Percentiles rank a stretch among this genome's conserved stretches.
phyloP scores from a whole-genome alignment of 92 coral and sea anemone genomes.

The Actinostola sp. region DNA sequence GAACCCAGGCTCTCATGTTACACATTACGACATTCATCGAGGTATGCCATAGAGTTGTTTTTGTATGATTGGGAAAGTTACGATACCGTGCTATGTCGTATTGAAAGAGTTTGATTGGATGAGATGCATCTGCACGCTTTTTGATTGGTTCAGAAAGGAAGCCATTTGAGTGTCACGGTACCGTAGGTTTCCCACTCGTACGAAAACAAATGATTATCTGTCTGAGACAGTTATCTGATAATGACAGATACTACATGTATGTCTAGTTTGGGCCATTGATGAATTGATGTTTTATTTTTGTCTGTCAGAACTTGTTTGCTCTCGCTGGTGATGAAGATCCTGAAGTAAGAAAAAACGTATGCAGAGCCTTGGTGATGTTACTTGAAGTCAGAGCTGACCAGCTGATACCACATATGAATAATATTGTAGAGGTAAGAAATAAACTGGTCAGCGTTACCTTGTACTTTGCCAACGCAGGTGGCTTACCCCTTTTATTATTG shows the following conservation, averaged over 20 bases:
- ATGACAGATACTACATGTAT: not conserved
- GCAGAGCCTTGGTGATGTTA: slow-evolving; percentile 98
- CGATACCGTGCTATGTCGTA: too few relatives aligned
- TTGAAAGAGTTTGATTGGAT: too few relatives aligned
- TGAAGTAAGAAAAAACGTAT: slow-evolving; percentile 97
- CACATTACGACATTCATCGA: slow-evolving; percentile 95
- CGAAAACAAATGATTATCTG: too few relatives aligned
- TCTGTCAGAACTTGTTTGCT: slow-evolving; percentile 84
- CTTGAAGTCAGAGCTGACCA: slow-evolving; percentile 97
- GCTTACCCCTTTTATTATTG: too few relatives aligned
- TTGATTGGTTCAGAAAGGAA: too few relatives aligned
- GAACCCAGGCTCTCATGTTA: slow-evolving; percentile 97
- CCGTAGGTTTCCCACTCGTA: too few relatives aligned
- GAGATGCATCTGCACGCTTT: too few relatives aligned
- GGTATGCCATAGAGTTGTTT: slow-evolving; percentile 47
- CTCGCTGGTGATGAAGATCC: slow-evolving; percentile 98
- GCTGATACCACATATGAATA: slow-evolving; percentile 94
- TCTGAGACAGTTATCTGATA: too few relatives aligned
- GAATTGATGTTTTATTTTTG: not conserved
- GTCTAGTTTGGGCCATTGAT: not conserved
- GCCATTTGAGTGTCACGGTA: too few relatives aligned
- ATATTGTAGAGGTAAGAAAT: slow-evolving; percentile 99
- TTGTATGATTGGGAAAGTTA: too few relatives aligned
- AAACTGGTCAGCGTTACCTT: too few relatives aligned
- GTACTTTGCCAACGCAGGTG: too few relatives aligned